These are phyloP conservation scores for Pardalotus punctatus DNA, from an alignment of 2,113 vertebrate genomes.

Conservation along the genomic window DNA sequence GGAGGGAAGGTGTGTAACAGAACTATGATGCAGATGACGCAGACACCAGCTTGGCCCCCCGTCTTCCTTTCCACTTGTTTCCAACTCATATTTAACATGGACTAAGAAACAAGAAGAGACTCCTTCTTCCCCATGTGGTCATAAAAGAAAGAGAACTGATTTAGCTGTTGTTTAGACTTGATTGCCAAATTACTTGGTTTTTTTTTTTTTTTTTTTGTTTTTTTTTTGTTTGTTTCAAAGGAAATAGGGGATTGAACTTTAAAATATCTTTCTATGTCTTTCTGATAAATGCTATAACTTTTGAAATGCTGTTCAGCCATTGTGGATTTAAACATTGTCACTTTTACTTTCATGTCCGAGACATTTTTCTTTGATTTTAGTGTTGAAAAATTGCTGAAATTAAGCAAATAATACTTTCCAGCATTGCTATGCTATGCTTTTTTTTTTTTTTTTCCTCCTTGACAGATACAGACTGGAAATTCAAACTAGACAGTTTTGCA, in stretches of 20 bases:
- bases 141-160: neutral
- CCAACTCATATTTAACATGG: neutral
- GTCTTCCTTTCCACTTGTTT: neutral
- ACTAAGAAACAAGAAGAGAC: neutral
- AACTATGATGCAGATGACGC: fast-evolving
- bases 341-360: neutral
- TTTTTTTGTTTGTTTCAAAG: too few relatives aligned
- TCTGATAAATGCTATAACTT: neutral
- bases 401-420: neutral
- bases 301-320: neutral
- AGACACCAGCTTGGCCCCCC: neutral
- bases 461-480: neutral
- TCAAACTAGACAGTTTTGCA: neutral
- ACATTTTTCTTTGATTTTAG: neutral
- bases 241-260: neutral
- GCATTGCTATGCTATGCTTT: neutral
- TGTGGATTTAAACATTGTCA: neutral
- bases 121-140: neutral
- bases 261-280: neutral
- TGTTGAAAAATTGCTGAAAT: neutral
- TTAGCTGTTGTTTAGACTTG: neutral
- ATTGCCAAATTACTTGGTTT: neutral
- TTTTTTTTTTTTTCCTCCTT: neutral
- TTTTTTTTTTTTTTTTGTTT: too few relatives aligned
- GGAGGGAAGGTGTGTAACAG: neutral